phyloP scores from a whole-genome alignment of 2,888 invertebrate species.

The Andrena marginata region DNA sequence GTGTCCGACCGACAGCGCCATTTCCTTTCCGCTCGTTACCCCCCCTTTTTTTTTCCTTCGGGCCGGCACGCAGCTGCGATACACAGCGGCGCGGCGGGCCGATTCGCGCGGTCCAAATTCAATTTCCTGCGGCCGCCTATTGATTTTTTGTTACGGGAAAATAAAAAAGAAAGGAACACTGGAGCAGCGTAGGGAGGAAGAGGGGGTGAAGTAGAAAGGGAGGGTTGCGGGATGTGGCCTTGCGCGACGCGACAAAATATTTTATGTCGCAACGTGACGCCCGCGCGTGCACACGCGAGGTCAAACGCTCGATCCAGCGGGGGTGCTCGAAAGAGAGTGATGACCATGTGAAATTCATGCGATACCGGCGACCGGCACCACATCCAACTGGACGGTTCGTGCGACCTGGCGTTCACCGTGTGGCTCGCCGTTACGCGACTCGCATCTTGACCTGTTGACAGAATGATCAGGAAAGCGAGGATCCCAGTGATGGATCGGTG shows the following conservation, averaged over 20 bases:
- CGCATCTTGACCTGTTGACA: background rate
- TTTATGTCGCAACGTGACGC: conserved; percentile 46
- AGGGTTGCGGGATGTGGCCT: background rate
- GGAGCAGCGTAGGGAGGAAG: no score
- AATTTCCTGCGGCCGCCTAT: conserved; percentile 70
- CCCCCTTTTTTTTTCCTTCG: background rate
- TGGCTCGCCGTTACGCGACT: background rate
- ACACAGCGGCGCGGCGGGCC: conserved; percentile 41
- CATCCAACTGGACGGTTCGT: conserved; percentile 3
- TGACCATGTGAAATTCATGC: conserved; percentile 48
- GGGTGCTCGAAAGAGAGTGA: conserved; percentile 18
- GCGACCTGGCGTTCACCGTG: conserved; percentile 6
- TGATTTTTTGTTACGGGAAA: conserved; percentile 58
- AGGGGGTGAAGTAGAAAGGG: background rate
- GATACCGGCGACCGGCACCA: conserved; percentile 17
- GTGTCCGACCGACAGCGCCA: conserved; percentile 47
- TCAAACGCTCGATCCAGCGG: conserved; percentile 5
- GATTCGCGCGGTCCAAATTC: conserved; percentile 69
- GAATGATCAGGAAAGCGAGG: background rate
- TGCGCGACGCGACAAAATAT: conserved; percentile 57
- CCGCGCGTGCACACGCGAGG: conserved; percentile 2
- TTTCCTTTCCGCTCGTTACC: conserved; percentile 51
- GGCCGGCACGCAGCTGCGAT: conserved; percentile 59
- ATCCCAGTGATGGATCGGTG: background rate
- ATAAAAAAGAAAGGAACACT: background rate